These are phyloP conservation scores for Polyodon spathula DNA, from an alignment of 2,113 vertebrate genomes.

Conservation along the genomic window DNA sequence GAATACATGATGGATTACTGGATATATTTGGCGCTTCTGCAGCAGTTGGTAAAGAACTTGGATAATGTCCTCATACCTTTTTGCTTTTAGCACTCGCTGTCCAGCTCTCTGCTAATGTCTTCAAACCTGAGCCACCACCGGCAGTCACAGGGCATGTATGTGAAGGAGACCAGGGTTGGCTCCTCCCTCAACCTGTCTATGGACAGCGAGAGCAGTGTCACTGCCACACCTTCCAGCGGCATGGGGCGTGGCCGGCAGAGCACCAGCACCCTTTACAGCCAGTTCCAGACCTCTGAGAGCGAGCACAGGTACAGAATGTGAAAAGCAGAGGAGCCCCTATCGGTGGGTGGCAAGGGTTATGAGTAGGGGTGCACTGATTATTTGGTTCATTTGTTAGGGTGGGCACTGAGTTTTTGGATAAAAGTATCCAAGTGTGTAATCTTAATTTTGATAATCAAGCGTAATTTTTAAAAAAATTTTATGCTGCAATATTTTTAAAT, in stretches of 20 bases:
- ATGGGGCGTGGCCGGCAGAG: conserved; percentile 64
- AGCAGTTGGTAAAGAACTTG: no score
- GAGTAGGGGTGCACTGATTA: no score
- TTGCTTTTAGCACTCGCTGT: conserved; percentile 59
- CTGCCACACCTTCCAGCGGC: conserved; percentile 59
- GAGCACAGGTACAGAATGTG: conserved; percentile 74
- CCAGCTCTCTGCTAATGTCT: conserved; percentile 80
- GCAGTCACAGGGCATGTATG: conserved; percentile 79
- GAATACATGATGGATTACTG: no score
- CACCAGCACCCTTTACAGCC: conserved; percentile 88
- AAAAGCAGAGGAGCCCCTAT: not conserved
- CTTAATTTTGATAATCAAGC: no score
- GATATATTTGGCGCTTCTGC: no score
- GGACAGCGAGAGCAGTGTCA: conserved; percentile 70
- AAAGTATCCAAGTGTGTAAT: no score
- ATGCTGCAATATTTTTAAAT: no score
- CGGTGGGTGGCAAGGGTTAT: no score
- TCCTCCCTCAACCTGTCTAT: conserved; percentile 83
- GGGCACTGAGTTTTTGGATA: no score
- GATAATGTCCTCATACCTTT: not conserved
- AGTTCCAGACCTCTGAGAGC: conserved; percentile 88
- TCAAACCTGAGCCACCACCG: conserved; percentile 81
- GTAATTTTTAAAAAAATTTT: no score
- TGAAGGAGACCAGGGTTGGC: conserved; percentile 75
- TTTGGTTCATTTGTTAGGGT: no score